Conservation (phyloP, 2,113 vertebrate genomes). For the Cacatua alba region DNA sequence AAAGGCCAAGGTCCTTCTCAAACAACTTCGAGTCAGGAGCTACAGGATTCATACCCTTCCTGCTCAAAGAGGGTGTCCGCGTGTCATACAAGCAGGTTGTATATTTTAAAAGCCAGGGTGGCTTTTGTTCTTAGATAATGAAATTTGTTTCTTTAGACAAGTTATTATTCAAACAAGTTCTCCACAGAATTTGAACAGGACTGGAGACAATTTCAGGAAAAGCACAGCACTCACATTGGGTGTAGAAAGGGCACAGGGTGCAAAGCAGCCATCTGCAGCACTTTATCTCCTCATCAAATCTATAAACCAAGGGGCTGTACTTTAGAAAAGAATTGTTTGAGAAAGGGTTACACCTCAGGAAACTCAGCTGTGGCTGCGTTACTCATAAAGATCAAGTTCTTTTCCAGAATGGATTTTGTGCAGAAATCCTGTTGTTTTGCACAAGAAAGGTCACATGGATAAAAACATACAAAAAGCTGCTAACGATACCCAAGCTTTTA, state of each 20-base stretch:
- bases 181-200: conserved; percentile 7
- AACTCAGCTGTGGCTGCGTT: not conserved
- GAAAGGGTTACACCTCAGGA: conserved; percentile 33
- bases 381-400: not conserved
- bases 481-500: not conserved
- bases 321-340: not conserved
- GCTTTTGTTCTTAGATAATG: conserved; percentile 26
- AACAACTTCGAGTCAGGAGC: not conserved
- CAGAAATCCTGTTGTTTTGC: not conserved
- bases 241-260: not conserved
- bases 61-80: not conserved
- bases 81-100: not conserved
- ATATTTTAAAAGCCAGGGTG: conserved; percentile 10
- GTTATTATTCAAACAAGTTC: conserved; percentile 34
- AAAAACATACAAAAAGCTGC: not conserved
- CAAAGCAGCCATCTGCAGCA: not conserved
- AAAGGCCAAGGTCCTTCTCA: not conserved
- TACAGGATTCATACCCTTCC: not conserved
- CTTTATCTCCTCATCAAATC: conserved; percentile 33
- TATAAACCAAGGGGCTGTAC: not conserved
- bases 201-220: conserved; percentile 60
- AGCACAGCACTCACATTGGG: not conserved
- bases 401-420: not conserved
- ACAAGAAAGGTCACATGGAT: not conserved
- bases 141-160: conserved; percentile 28